Percentiles rank a stretch among this genome's conserved stretches.
phyloP scores from a whole-genome alignment of 2,797 vertebrate genomes.

The Diglossa cyanea region DNA sequence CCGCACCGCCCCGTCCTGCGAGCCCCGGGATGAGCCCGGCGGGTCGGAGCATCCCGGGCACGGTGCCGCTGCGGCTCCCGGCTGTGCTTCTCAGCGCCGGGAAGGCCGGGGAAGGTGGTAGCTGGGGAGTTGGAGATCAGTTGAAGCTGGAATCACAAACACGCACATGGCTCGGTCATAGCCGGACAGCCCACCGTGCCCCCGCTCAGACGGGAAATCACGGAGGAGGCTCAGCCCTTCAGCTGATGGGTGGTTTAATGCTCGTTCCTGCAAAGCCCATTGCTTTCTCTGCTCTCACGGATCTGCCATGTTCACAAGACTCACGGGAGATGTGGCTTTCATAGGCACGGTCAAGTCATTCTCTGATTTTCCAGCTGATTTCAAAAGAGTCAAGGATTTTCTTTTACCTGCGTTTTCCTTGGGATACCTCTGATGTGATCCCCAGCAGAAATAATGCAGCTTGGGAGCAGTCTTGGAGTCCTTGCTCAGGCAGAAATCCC shows the following conservation, averaged over 20 bases:
- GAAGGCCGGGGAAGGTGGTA: accelerated
- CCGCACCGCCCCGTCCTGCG: accelerated
- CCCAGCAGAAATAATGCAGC: neutral
- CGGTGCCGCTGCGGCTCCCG: accelerated
- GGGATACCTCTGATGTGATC: neutral
- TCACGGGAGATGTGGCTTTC: neutral
- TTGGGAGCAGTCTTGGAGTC: accelerated
- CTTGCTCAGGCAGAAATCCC: neutral
- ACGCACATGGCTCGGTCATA: accelerated
- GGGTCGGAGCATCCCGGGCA: neutral
- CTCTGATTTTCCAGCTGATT: neutral
- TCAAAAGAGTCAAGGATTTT: neutral
- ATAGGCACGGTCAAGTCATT: neutral
- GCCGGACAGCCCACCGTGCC: accelerated
- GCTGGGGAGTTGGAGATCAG: neutral
- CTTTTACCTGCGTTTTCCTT: neutral
- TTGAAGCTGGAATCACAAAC: neutral
- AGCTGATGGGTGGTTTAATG: accelerated
- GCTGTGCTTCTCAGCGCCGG: accelerated
- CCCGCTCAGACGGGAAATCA: neutral
- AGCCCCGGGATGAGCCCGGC: neutral
- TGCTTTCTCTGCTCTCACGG: accelerated
- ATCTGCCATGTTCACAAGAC: accelerated
- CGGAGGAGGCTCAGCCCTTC: neutral
- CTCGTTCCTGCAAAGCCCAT: neutral